Evolutionary conservation across 2,797 vertebrate species (phyloP), one percentile per base, ranked within the genome.

Genomic region (Falco concolor): DNA sequence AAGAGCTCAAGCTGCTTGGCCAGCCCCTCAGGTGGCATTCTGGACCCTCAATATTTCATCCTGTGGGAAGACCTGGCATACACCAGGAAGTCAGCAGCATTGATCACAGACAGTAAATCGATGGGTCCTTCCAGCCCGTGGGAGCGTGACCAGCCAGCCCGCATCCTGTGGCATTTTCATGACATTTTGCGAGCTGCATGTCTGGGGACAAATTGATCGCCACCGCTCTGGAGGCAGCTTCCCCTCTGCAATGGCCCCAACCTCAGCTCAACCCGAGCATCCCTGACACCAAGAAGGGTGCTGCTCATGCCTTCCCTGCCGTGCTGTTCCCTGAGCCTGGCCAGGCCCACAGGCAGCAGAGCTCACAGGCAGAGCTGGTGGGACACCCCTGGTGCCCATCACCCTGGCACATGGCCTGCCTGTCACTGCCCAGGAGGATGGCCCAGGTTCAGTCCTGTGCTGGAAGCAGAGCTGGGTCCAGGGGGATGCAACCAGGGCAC

Each of bases 111-210:
- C 87, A 64, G 84, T 9, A 81, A 85, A 96, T 95, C 53, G 0
- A 95, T 95, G 57, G 77, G 78, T 77, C 47, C 69, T 85, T 81
- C 61, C 77, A 85, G 78, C 84, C 82, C 0, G 0, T 53, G 80
- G 79, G 70, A 90, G 49, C 5, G 2, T 0, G 6, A 77, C 63
- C 80, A 30, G 86, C 70, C 81, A 63, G 69, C 65, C 50, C 8
- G 5, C 3, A 1, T 61, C 90, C 61, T 54, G 67, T 94, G 96
- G 90, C 90, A 96, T 95, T 97, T 96, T 63, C 6, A 0, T 96
- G 97, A 97, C 96, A 97, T 97, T 97, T 96, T 40, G 60, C 0
- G 0, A 89, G 73, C 47, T 0, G 0, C 1, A 5, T 28, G 65
- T 57, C 78, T 92, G 84, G 56, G 81, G 68, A 93, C 57, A 38